Conservation (phyloP, 2,113 vertebrate species). For the Bostrychus sinensis region DNA sequence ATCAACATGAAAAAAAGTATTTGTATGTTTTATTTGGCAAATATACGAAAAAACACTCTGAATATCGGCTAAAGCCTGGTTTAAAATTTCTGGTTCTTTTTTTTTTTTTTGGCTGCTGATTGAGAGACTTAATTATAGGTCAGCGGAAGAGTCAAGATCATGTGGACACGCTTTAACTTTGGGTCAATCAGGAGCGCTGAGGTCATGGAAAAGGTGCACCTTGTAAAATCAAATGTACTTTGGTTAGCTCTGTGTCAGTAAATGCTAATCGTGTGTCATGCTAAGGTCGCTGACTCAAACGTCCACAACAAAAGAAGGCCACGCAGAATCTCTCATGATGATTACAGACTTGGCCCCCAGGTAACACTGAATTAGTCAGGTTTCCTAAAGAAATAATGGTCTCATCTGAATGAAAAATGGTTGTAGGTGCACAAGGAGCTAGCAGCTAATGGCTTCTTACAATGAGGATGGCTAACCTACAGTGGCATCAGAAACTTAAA, state of each 20-base stretch:
- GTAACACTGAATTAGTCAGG: neutral
- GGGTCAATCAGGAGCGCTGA: slow-evolving; percentile 15
- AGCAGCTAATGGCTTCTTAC: neutral
- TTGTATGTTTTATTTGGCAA: too few relatives aligned
- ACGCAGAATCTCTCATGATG: neutral
- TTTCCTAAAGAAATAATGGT: neutral
- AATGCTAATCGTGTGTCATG: neutral
- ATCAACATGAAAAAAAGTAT: too few relatives aligned
- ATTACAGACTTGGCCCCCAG: neutral
- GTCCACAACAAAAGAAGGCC: neutral
- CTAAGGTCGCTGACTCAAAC: neutral
- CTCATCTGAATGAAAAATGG: neutral
- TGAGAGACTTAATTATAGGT: slow-evolving; percentile 55
- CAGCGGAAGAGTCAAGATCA: slow-evolving; percentile 54
- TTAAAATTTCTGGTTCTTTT: neutral
- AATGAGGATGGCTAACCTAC: neutral
- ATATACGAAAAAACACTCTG: too few relatives aligned
- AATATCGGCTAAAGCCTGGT: too few relatives aligned
- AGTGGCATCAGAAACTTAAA: too few relatives aligned
- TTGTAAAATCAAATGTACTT: slow-evolving; percentile 10
- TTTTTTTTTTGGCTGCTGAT: neutral
- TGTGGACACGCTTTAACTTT: slow-evolving; percentile 33
- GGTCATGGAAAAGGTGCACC: neutral
- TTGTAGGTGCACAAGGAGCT: neutral
- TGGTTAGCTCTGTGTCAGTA: neutral